A percentile compares a stretch with the other conserved stretches of the same genome.
phyloP scores from a whole-genome alignment of 2,888 invertebrate species.

The Zygothrica quintamaculata region DNA sequence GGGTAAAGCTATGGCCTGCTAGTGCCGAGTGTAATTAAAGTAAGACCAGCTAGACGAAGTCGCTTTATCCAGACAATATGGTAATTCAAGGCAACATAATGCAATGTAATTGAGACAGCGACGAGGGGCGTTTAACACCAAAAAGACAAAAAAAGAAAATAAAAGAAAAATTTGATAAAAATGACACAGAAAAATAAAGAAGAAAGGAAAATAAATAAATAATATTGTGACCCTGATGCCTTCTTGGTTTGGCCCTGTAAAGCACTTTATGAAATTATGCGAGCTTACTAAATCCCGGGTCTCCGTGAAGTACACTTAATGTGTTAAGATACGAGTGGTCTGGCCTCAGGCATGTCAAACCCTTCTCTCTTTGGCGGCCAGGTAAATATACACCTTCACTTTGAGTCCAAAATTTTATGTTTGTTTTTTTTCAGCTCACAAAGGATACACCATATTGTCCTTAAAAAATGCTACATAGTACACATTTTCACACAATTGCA shows the following conservation, averaged over 20 bases:
- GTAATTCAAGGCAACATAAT: conserved; percentile 71
- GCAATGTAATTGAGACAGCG: conserved; percentile 69
- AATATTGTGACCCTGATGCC: conserved; percentile 28
- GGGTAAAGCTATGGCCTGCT: conserved; percentile 17
- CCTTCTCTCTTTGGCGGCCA: conserved; percentile 48
- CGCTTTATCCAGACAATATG: conserved; percentile 70
- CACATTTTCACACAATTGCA: conserved; percentile 56
- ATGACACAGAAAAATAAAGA: conserved; percentile 26
- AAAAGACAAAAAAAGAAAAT: conserved; percentile 17
- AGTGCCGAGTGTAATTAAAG: conserved; percentile 10
- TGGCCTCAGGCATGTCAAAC: conserved; percentile 45
- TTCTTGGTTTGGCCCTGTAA: conserved; percentile 14
- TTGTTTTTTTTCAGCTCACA: conserved; percentile 39
- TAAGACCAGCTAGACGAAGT: conserved; percentile 15
- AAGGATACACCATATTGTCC: conserved; percentile 13
- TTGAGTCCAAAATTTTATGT: conserved; percentile 18
- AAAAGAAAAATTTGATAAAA: conserved; percentile 23
- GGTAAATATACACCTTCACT: conserved; percentile 42
- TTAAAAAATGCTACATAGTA: conserved; percentile 14
- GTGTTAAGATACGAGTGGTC: conserved; percentile 15
- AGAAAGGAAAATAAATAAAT: conserved; percentile 6
- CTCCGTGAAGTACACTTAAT: conserved; percentile 4
- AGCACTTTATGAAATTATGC: conserved; percentile 52
- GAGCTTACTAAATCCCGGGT: conserved; percentile 11
- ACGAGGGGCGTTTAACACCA: conserved; percentile 48